These are phyloP conservation scores for Anseranas semipalmata DNA, from an alignment of 2,113 vertebrate genomes.

Conservation along the genomic window DNA sequence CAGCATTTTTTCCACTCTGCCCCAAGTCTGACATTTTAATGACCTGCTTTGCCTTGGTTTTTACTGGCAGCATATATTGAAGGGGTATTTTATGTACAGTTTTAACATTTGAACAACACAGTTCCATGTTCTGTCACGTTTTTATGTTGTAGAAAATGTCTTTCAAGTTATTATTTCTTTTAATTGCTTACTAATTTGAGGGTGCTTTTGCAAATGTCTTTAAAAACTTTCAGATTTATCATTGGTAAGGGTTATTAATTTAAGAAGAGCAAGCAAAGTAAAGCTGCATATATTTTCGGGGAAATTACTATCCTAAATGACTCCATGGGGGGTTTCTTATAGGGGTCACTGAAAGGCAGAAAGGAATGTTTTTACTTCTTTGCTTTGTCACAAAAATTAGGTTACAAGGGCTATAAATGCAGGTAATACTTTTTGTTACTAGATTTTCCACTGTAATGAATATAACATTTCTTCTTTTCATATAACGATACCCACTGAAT, in stretches of 20 bases:
- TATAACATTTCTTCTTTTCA: conserved; percentile 70
- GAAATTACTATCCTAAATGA: conserved; percentile 79
- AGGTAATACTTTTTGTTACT: conserved; percentile 80
- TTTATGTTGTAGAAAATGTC: conserved; percentile 48
- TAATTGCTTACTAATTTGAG: conserved; percentile 61
- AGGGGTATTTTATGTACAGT: conserved; percentile 74
- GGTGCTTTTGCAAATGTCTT: conserved; percentile 41
- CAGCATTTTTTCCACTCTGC: conserved; percentile 76
- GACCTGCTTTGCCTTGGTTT: conserved; percentile 73
- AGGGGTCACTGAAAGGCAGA: conserved; percentile 81
- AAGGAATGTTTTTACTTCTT: conserved; percentile 83
- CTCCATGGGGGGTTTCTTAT: conserved; percentile 78
- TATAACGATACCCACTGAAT: conserved; percentile 42
- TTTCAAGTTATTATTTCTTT: conserved; percentile 58
- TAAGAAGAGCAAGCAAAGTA: conserved; percentile 67
- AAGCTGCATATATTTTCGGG: conserved; percentile 71
- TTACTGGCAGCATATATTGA: conserved; percentile 69
- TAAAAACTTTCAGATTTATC: conserved; percentile 55
- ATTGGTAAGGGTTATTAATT: conserved; percentile 58
- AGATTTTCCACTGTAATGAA: conserved; percentile 75
- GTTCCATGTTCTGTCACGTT: conserved; percentile 55
- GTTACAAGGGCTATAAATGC: conserved; percentile 78
- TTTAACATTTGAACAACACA: conserved; percentile 68
- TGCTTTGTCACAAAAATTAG: conserved; percentile 77
- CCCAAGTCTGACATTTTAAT: conserved; percentile 81